Base-by-base conservation (phyloP, 2,888 invertebrate species). In the Cryptocephalus moraei region DNA sequence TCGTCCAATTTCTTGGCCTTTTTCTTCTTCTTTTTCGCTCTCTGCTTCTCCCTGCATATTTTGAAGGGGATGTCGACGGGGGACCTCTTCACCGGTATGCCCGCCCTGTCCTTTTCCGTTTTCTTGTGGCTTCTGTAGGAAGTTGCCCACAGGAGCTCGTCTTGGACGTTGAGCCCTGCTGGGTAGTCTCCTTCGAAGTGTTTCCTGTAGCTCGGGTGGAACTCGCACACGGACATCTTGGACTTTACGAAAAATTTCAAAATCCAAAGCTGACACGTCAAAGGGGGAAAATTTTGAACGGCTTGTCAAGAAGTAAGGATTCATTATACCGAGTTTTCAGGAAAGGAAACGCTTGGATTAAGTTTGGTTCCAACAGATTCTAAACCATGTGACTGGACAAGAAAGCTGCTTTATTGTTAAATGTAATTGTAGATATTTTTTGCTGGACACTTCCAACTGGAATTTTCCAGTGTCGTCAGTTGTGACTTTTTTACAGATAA, bases 61-160 rank as follows among this genome's bases (percentile, higher is more conserved):
- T 55, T 47, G 45, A 54, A 51, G 22, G 59, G 49, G 43, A 59
- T 46, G 41, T 50, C 51, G 9, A 57, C 47, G 22, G 61, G 52
- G 8, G 52, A 50, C 45, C 48, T 39, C 41, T 53, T 50, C 14
- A 49, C 51, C 8, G 48, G 36, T n/a, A 57, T 47, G n/a, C 51
- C 41, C n/a, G 41, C 40, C 22, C 45, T 43, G 9, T 47, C 45
- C 12, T 48, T 42, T 43, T 49, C 44, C 40, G 44, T 51, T n/a
- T 48, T 53, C 34, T 50, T 51, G 32, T 45, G 34, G 4, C 49
- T 33, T 22, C 57, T 49, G 43, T 57, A 59, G 11, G 49, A 48
- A 14, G 46, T 10, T 9, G 55, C 59, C 54, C 55, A 57, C 33
- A 46, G 33, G 13, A 59, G 42, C 40, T 59, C 58, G 12, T 51